phyloP scores from a whole-genome alignment of 2,888 invertebrate genomes.

The Cephus rjabovi region DNA sequence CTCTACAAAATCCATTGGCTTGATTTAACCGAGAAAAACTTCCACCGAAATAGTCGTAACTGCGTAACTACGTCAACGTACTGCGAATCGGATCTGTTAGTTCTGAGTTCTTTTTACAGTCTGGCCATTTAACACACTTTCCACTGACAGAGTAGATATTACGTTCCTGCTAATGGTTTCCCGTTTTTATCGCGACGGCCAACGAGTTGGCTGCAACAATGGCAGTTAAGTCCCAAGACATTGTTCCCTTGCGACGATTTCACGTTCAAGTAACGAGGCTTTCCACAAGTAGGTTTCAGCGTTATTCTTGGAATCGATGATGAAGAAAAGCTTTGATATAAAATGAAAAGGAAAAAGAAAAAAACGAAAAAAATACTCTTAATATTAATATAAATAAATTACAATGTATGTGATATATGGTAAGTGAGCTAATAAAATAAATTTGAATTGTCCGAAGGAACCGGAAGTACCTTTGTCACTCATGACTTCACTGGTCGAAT shows the following conservation, averaged over 20 bases:
- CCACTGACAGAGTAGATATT: not conserved
- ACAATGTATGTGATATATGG: not conserved
- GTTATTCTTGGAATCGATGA: not conserved
- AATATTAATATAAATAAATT: not conserved
- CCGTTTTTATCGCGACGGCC: not conserved
- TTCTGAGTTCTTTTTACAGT: not conserved
- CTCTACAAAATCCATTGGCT: not conserved
- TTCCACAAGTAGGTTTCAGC: not conserved
- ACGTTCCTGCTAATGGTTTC: not conserved
- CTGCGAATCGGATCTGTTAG: slow-evolving; percentile 22
- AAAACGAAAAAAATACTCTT: not conserved
- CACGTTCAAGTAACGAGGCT: not conserved
- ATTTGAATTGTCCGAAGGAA: not conserved
- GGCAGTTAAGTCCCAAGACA: not conserved
- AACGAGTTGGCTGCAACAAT: not conserved
- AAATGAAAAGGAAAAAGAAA: not conserved
- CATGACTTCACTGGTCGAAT: not conserved
- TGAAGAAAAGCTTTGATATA: not conserved
- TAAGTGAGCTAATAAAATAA: not conserved
- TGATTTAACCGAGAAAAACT: not conserved
- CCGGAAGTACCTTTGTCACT: not conserved
- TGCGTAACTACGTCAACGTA: slow-evolving; percentile 14
- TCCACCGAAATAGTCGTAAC: not conserved
- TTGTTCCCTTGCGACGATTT: not conserved
- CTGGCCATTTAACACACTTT: slow-evolving; percentile 4